Percentiles rank a stretch among this genome's conserved stretches.
These are phyloP conservation scores for Parazoanthus swiftii DNA, from an alignment of 92 coral and sea anemone genomes.

Conservation along the genomic window DNA sequence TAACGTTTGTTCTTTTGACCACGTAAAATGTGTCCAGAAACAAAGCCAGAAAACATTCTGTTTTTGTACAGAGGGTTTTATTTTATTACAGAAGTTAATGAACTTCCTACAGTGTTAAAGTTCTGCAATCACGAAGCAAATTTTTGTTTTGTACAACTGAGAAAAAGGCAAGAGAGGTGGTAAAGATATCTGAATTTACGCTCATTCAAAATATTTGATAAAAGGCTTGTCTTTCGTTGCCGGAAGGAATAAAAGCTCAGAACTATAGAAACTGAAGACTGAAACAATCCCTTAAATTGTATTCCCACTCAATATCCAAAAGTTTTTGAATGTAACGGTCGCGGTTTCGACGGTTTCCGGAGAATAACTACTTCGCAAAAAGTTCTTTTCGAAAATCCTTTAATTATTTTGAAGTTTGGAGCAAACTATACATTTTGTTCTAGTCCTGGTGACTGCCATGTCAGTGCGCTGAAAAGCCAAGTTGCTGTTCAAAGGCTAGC, in stretches of 20 bases:
- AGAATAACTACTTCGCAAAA: background rate
- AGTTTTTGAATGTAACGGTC: slow-evolving; percentile 18
- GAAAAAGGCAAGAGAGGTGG: background rate
- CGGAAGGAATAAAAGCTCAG: slow-evolving; percentile 14
- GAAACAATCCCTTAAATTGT: background rate
- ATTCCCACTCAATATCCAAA: background rate
- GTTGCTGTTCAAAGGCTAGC: background rate
- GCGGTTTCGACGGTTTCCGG: slow-evolving; percentile 5
- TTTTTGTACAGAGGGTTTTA: slow-evolving; percentile 1
- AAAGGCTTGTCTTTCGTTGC: background rate
- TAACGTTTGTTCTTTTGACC: background rate
- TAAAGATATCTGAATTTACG: slow-evolving; percentile 8
- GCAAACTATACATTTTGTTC: background rate
- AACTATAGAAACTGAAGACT: background rate
- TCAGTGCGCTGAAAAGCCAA: background rate
- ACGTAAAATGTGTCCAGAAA: slow-evolving; percentile 1
- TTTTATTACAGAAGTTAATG: background rate
- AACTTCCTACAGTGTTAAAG: slow-evolving; percentile 1
- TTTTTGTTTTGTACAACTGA: background rate
- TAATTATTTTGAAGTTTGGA: background rate
- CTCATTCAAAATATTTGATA: background rate
- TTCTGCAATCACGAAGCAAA: slow-evolving; percentile 19
- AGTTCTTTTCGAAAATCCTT: background rate
- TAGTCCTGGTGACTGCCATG: background rate
- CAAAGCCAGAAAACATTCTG: background rate